These are phyloP conservation scores for Conus ventricosus DNA, from an alignment of 1,140 invertebrate species.

Conservation along the genomic window DNA sequence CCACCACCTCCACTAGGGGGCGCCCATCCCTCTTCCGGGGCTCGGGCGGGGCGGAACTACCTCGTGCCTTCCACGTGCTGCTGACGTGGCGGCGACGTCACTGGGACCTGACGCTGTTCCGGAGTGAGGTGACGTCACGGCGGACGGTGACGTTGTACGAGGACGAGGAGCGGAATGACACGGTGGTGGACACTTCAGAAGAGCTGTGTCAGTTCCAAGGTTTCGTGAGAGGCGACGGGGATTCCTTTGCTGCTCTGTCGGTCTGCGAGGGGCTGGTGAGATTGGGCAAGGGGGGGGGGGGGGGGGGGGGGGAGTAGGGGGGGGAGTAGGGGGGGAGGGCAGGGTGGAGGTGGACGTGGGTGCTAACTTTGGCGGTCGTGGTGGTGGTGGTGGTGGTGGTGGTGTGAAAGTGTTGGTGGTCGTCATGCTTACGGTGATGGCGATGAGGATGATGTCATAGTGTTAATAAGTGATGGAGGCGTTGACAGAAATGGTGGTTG, in stretches of 20 bases:
- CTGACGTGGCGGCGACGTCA: slow-evolving; percentile 35
- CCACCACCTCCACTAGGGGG: not conserved
- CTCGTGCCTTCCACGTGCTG: not conserved
- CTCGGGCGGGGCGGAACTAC: not conserved
- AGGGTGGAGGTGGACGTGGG: too few species aligned
- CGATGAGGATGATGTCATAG: too few species aligned
- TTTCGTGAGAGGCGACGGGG: slow-evolving; percentile 37
- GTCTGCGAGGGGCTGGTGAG: slow-evolving; percentile 54
- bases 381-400: too few species aligned
- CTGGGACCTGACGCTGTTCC: slow-evolving; percentile 24
- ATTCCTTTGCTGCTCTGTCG: slow-evolving; percentile 49
- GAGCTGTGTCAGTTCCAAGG: slow-evolving; percentile 56
- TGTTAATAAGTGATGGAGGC: too few species aligned
- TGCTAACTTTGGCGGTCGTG: too few species aligned
- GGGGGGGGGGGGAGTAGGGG: too few species aligned
- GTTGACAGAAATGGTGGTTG: too few species aligned
- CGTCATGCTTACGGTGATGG: too few species aligned
- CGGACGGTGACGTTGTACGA: slow-evolving; percentile 40
- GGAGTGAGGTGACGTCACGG: slow-evolving; percentile 30
- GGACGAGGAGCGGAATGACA: slow-evolving; percentile 44
- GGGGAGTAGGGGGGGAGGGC: too few species aligned
- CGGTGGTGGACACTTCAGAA: slow-evolving; percentile 35
- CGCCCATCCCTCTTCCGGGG: not conserved
- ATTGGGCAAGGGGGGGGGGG: not conserved
- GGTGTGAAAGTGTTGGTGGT: too few species aligned